Conservation (phyloP, 1,140 invertebrate species). For the Carposina sasakii region DNA sequence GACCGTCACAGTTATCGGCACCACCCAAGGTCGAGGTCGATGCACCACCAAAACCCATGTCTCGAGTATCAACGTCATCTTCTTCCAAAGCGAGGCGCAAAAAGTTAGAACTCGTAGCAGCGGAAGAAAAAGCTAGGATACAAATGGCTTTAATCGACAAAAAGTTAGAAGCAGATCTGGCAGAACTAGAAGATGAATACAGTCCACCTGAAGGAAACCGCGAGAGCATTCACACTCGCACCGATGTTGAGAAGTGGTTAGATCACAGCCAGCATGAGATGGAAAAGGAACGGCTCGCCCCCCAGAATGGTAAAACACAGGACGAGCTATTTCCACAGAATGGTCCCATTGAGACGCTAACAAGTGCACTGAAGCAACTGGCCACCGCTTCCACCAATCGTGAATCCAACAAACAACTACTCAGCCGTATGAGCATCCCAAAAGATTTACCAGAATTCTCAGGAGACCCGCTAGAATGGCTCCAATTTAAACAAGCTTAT, state of each 20-base stretch:
- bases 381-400: neutral
- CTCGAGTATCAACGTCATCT: no score
- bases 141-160: neutral
- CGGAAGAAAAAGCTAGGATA: neutral
- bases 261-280: conserved; percentile 7
- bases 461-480: conserved; percentile 27
- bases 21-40: no score
- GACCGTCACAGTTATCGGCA: no score
- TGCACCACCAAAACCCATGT: no score
- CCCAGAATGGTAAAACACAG: neutral
- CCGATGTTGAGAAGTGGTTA: conserved; percentile 1
- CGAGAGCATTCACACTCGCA: no score
- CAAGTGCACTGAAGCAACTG: conserved; percentile 3
- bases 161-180: neutral
- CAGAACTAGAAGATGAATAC: neutral
- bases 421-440: conserved; percentile 20
- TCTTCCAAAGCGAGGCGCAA: neutral
- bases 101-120: neutral
- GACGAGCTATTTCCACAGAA: neutral
- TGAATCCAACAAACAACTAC: neutral
- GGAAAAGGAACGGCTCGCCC: neutral
- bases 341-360: conserved; percentile 1
- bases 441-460: conserved; percentile 22
- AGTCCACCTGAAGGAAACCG: no score
- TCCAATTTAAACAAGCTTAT: conserved; percentile 24